Conservation (phyloP, 2,797 vertebrate species). For the Babyrousa celebensis region DNA sequence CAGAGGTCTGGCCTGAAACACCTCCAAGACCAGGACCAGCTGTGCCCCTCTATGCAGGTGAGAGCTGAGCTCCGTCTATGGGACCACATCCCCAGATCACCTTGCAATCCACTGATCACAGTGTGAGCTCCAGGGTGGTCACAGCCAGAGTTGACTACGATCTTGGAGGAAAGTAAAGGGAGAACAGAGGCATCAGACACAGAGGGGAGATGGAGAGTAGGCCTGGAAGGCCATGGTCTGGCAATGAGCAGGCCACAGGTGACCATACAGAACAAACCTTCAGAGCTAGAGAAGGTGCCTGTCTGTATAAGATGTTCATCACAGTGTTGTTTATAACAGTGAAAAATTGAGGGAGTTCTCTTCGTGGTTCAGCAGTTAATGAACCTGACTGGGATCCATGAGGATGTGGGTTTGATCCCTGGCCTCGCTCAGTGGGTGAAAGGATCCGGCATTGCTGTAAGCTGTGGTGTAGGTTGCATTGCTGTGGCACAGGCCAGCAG, state of each 20-base stretch:
- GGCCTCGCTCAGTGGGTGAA: too few species aligned
- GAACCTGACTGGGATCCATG: too few species aligned
- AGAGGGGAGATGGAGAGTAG: neutral
- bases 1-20: neutral
- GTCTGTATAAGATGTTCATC: neutral
- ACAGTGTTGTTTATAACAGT: neutral
- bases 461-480: too few species aligned
- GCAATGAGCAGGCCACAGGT: neutral
- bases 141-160: neutral
- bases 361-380: too few species aligned
- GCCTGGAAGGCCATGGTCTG: neutral
- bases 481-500: too few species aligned
- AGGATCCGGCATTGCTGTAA: too few species aligned
- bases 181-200: neutral
- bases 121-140: neutral
- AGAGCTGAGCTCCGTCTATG: neutral
- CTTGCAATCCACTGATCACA: neutral
- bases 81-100: neutral
- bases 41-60: neutral
- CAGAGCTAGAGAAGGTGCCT: slow-evolving; percentile 3
- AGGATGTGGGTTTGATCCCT: too few species aligned
- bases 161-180: neutral
- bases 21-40: neutral
- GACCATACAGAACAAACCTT: neutral
- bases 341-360: neutral